Evolutionary conservation across 1,140 invertebrate genomes (phyloP), one percentile per base, ranked within the genome.

Genomic region (Panulirus ornatus): DNA sequence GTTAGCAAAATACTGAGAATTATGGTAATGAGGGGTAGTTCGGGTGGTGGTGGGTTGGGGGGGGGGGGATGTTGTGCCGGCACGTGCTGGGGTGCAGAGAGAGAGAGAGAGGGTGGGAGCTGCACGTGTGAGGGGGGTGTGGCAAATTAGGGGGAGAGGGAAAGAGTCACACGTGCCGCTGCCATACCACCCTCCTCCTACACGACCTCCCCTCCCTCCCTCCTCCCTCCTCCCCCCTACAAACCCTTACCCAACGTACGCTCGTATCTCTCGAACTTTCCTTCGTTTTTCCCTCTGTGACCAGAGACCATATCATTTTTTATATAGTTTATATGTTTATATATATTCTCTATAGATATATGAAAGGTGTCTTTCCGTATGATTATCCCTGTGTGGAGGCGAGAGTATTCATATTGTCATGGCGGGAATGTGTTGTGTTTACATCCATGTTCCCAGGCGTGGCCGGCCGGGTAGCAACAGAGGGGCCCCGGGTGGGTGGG

Each of bases 391-490:
- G n/a, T n/a, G n/a, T n/a, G n/a, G n/a, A n/a, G n/a, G n/a, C n/a
- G n/a, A n/a, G n/a, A n/a, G n/a, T n/a, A n/a, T n/a, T n/a, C n/a
- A n/a, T n/a, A n/a, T n/a, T n/a, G n/a, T n/a, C n/a, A n/a, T n/a
- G n/a, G n/a, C n/a, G n/a, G n/a, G 44, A 47, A 11, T 47, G 44
- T 58, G 58, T 66, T 66, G n/a, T 66, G 58, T 66, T 66, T 66
- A 66, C 58, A 30, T 66, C 3, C 3, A 27, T 66, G 58, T 2
- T 66, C 8, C n/a, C 3, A 19, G 58, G 6, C 8, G 58, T 27
- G 58, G 58, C 58, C 58, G 58, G 14, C n/a, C 58, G 58, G 58
- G 58, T 66, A 66, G 58, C 58, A 66, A 66, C 58, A 66, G 58
- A 66, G 58, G 58, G 58, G 58, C 27, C 3, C 9, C 3, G 16